phyloP scores from a whole-genome alignment of 2,113 vertebrate genomes.

The Lepisosteus osseus region DNA sequence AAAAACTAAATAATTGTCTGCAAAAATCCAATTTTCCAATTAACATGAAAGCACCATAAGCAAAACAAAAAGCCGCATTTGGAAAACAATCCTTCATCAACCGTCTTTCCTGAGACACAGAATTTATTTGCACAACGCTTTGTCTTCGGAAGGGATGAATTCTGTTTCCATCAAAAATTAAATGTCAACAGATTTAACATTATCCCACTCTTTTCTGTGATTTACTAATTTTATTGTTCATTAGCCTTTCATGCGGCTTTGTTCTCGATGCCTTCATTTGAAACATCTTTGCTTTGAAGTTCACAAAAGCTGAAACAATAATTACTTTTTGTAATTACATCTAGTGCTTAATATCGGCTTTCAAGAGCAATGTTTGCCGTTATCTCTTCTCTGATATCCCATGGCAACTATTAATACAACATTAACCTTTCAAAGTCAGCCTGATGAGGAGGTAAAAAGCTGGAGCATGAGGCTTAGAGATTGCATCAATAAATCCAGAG shows the following conservation, averaged over 20 bases:
- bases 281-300: constrained; percentile 68
- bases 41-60: constrained; percentile 69
- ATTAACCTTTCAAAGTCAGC: constrained; percentile 36
- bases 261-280: constrained; percentile 59
- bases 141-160: constrained; percentile 50
- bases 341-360: constrained; percentile 64
- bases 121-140: constrained; percentile 64
- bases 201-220: constrained; percentile 26
- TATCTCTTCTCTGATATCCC: constrained; percentile 44
- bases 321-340: constrained; percentile 67
- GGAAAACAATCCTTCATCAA: constrained; percentile 71
- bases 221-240: constrained; percentile 72
- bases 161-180: constrained; percentile 54
- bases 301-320: constrained; percentile 70
- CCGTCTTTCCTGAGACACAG: constrained; percentile 40
- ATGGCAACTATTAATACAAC: constrained; percentile 38
- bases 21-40: constrained; percentile 71
- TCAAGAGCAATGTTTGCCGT: constrained; percentile 53
- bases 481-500: background rate
- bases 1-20: constrained; percentile 69
- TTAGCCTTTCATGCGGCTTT: constrained; percentile 49
- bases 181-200: constrained; percentile 73
- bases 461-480: background rate
- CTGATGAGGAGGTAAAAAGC: constrained; percentile 2
- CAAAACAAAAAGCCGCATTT: constrained; percentile 64